A percentile compares a stretch with the other conserved stretches of the same genome.
Evolutionary conservation across 92 coral and sea anemone species (phyloP).

Genomic region (Micromussa lordhowensis): DNA sequence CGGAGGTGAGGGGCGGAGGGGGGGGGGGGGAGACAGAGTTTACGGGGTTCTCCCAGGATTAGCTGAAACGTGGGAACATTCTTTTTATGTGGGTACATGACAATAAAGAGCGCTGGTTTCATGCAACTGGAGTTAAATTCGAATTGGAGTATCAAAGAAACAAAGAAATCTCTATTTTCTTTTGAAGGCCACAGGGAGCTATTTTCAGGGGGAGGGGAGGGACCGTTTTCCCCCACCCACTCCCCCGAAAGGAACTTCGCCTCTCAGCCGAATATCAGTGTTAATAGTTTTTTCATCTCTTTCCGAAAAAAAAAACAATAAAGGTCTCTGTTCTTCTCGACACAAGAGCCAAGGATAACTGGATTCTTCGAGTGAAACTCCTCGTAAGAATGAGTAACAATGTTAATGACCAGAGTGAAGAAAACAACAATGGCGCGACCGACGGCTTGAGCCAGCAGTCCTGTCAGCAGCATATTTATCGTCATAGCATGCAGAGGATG

Average conservation of each 20-base stretch:
- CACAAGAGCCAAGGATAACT: background rate
- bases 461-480: slow-evolving; percentile 12
- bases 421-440: background rate
- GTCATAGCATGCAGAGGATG: slow-evolving; percentile 6
- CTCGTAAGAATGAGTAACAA: background rate
- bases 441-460: background rate
- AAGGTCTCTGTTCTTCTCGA: background rate
- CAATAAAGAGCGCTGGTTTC: background rate
- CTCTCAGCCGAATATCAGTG: background rate
- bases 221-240: background rate
- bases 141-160: background rate
- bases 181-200: background rate
- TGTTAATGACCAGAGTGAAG: background rate
- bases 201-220: background rate
- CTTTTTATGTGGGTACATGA: background rate
- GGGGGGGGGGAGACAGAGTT: background rate
- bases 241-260: background rate
- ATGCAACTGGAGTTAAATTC: background rate
- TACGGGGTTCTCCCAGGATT: background rate
- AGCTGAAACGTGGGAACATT: background rate
- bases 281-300: background rate
- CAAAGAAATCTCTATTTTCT: background rate
- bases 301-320: background rate
- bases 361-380: background rate
- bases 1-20: no score